A percentile compares a stretch with the other conserved stretches of the same genome.
Evolutionary conservation across 1,140 invertebrate species (phyloP).

Genomic region (Drosophila elegans): DNA sequence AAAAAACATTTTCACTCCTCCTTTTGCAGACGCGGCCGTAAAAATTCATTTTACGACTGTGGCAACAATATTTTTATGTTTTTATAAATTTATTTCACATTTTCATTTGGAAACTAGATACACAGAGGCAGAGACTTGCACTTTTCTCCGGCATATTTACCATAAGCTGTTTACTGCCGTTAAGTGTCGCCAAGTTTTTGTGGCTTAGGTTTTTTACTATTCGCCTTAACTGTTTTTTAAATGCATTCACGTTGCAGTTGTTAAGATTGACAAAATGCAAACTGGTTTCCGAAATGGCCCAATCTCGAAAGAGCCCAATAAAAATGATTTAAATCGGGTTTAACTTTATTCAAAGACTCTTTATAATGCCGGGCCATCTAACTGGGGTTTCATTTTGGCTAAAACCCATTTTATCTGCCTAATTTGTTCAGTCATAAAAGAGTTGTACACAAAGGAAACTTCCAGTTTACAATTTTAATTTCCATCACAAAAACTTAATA

Average conservation of each 20-base stretch:
- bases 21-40: conserved; percentile 10
- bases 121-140: conserved; percentile 37
- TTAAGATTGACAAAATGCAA: conserved; percentile 57
- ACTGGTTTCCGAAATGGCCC: conserved; percentile 60
- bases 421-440: conserved; percentile 21
- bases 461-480: conserved; percentile 7
- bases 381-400: conserved; percentile 24
- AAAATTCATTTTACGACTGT: conserved; percentile 49
- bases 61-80: conserved; percentile 58
- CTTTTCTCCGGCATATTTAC: conserved; percentile 34
- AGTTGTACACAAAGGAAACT: conserved; percentile 11
- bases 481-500: conserved; percentile 9
- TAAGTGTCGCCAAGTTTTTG: conserved; percentile 76
- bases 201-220: conserved; percentile 41
- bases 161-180: conserved; percentile 55
- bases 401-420: conserved; percentile 26
- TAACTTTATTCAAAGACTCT: conserved; percentile 9
- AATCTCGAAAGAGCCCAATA: conserved; percentile 36
- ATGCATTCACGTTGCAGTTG: conserved; percentile 68
- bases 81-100: conserved; percentile 59
- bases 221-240: conserved; percentile 62
- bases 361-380: conserved; percentile 1
- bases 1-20: conserved; percentile 26
- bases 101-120: conserved; percentile 57
- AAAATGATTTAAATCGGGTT: conserved; percentile 70